phyloP scores from a whole-genome alignment of 2,888 invertebrate species.

The Andrena bucephala region DNA sequence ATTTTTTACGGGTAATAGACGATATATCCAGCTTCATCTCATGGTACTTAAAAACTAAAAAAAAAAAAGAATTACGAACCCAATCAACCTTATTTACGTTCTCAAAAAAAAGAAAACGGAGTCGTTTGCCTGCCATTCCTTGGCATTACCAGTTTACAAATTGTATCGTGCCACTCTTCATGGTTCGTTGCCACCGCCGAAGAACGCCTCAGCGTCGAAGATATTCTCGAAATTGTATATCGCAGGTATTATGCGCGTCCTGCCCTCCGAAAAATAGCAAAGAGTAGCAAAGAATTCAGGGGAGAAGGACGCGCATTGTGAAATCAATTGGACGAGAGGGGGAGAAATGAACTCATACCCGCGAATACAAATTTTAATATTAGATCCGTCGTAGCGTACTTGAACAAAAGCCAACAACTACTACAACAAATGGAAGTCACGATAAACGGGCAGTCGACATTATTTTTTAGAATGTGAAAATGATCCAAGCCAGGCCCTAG shows the following conservation, averaged over 20 bases:
- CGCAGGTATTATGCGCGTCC: slow-evolving; percentile 36
- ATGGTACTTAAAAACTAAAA: no score
- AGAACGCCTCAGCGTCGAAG: slow-evolving; percentile 19
- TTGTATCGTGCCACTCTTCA: background rate
- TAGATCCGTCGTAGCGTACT: slow-evolving; percentile 68
- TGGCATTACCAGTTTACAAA: background rate
- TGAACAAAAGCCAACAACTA: slow-evolving; percentile 7
- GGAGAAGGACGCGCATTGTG: slow-evolving; percentile 1
- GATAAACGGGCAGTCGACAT: slow-evolving; percentile 68
- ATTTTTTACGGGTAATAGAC: no score
- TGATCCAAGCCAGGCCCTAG: slow-evolving; percentile 68
- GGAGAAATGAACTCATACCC: slow-evolving; percentile 72
- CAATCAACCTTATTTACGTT: no score
- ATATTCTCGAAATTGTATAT: slow-evolving; percentile 33
- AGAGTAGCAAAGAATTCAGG: slow-evolving; percentile 10
- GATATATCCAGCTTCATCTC: no score
- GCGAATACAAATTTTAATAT: slow-evolving; percentile 64
- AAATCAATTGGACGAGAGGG: slow-evolving; percentile 31
- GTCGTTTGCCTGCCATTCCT: background rate
- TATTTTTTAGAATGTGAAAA: slow-evolving; percentile 75
- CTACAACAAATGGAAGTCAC: slow-evolving; percentile 24
- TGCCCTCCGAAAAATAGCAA: slow-evolving; percentile 7
- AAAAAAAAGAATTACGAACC: no score
- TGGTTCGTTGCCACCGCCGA: slow-evolving; percentile 28
- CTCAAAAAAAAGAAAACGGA: no score